Evolutionary conservation across 2,888 invertebrate species (phyloP).

Genomic region (Amphimallon solstitiale): DNA sequence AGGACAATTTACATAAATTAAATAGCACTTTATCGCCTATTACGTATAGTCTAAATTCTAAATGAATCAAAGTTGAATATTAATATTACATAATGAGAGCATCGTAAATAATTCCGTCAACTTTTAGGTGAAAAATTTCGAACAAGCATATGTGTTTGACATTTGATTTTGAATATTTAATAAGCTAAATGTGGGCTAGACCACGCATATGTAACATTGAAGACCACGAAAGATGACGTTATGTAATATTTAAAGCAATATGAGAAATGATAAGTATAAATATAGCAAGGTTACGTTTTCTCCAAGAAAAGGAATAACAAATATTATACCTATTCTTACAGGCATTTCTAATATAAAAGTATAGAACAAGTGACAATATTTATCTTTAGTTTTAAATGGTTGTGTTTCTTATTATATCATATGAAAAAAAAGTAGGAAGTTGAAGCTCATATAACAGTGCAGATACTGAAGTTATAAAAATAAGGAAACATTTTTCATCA

Average conservation of each 20-base stretch:
- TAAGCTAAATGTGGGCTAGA: background rate
- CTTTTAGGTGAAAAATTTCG: constrained; percentile 18
- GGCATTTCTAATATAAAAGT: too few species aligned
- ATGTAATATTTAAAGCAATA: constrained; percentile 2
- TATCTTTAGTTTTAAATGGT: background rate
- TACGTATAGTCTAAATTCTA: background rate
- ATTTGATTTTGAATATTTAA: constrained; percentile 28
- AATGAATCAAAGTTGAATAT: constrained; percentile 19
- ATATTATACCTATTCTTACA: too few species aligned
- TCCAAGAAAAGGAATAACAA: background rate
- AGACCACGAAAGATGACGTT: background rate
- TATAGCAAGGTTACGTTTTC: constrained; percentile 19
- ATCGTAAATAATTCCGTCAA: constrained; percentile 13
- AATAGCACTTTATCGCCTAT: background rate
- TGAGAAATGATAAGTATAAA: background rate
- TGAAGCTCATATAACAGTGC: too few species aligned
- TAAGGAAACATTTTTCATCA: too few species aligned
- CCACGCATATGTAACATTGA: constrained; percentile 1
- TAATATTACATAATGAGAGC: constrained; percentile 3
- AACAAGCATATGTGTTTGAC: background rate
- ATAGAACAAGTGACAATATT: too few species aligned
- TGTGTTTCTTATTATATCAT: too few species aligned
- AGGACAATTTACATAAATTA: constrained; percentile 17
- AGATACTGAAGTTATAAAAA: too few species aligned
- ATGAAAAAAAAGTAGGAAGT: too few species aligned